Conservation (phyloP, 2,113 vertebrate species). For the Dipodomys ordii region DNA sequence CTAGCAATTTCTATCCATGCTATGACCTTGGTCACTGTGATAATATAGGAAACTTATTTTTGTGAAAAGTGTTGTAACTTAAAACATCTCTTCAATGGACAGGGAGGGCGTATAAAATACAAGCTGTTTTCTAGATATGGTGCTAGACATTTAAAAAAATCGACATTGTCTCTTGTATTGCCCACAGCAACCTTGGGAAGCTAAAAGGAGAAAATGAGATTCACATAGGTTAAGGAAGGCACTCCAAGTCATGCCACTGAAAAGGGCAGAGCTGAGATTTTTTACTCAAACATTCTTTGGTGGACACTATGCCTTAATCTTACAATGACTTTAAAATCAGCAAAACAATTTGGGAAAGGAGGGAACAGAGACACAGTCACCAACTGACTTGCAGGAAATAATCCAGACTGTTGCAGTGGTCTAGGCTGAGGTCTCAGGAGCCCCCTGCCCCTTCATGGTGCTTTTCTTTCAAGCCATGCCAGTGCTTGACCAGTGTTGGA, state of each 20-base stretch:
- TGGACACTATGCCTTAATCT: neutral
- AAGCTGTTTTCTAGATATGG: neutral
- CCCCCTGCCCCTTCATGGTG: neutral
- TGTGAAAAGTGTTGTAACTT: neutral
- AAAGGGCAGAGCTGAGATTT: neutral
- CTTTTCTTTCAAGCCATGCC: neutral
- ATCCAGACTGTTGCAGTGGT: neutral
- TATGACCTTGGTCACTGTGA: neutral
- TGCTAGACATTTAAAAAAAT: neutral
- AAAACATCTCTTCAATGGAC: conserved; percentile 4
- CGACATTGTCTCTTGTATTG: neutral
- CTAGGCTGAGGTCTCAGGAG: neutral
- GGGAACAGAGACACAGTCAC: neutral
- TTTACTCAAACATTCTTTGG: neutral
- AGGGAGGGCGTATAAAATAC: neutral
- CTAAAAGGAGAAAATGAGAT: neutral
- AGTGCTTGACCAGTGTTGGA: neutral
- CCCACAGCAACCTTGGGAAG: neutral
- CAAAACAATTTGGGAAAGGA: neutral
- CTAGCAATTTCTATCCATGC: neutral
- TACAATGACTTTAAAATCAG: conserved; percentile 20
- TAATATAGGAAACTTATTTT: neutral
- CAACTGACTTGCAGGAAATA: neutral
- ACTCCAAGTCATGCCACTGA: neutral
- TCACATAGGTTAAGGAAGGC: neutral